A percentile compares a stretch with the other conserved stretches of the same genome.
These are phyloP conservation scores for Nylanderia fulva DNA, from an alignment of 1,140 invertebrate species.

Conservation along the genomic window DNA sequence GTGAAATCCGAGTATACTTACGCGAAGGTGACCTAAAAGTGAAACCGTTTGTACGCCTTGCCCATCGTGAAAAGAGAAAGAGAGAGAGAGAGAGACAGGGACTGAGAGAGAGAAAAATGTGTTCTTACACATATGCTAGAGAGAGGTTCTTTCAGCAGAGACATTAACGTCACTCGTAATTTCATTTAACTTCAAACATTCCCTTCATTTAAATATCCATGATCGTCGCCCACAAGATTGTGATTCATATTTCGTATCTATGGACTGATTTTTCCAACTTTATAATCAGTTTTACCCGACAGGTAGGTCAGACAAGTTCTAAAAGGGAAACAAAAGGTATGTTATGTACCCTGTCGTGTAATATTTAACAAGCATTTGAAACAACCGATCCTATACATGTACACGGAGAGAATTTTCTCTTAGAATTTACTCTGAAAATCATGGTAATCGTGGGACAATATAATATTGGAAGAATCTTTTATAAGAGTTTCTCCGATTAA, in stretches of 20 bases:
- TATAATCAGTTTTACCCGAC: no score
- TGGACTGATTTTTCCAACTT: no score
- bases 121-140: neutral
- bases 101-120: neutral
- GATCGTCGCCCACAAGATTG: neutral
- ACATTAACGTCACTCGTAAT: slow-evolving; percentile 2
- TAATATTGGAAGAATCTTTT: no score
- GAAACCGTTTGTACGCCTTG: slow-evolving; percentile 77
- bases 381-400: neutral
- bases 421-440: no score
- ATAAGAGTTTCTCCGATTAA: no score
- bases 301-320: no score
- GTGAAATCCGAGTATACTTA: slow-evolving; percentile 76
- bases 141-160: neutral
- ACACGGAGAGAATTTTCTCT: no score
- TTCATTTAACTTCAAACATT: neutral
- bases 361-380: no score
- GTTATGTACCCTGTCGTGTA: no score
- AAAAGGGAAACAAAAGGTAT: no score
- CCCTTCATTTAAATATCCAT: neutral
- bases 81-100: neutral
- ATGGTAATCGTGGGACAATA: no score
- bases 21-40: slow-evolving; percentile 78
- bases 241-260: neutral
- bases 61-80: slow-evolving; percentile 16